Percentiles rank a stretch among this genome's conserved stretches.
These are phyloP conservation scores for Cherax destructor DNA, from an alignment of 1,140 invertebrate genomes.

Conservation along the genomic window DNA sequence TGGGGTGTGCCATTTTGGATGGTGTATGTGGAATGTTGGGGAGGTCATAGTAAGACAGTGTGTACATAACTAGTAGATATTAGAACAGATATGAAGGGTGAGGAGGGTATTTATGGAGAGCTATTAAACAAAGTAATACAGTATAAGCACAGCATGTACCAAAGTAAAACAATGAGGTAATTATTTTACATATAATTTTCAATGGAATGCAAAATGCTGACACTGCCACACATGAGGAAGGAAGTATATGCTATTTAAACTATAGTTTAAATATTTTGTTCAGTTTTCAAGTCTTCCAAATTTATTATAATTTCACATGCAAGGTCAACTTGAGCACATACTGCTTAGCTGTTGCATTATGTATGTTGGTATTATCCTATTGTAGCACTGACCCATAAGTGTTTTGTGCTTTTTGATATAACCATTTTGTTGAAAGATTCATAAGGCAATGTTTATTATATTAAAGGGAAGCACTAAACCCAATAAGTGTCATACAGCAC, in stretches of 20 bases:
- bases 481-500: too few relatives aligned
- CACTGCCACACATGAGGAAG: too few relatives aligned
- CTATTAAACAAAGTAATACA: not conserved
- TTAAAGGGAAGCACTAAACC: too few relatives aligned
- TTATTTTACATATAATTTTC: too few relatives aligned
- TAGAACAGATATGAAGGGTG: not conserved
- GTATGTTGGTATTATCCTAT: too few relatives aligned
- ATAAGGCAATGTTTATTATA: too few relatives aligned
- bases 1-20: conserved; percentile 11
- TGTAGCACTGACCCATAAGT: too few relatives aligned
- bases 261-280: not conserved
- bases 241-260: not conserved
- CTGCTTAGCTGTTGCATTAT: too few relatives aligned
- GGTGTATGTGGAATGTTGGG: not conserved
- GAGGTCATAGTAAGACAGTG: not conserved
- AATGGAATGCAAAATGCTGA: not conserved
- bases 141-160: not conserved
- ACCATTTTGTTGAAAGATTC: too few relatives aligned
- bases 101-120: not conserved
- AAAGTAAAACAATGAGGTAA: not conserved
- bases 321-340: not conserved
- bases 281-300: not conserved
- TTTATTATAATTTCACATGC: not conserved
- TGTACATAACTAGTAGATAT: not conserved
- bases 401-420: too few relatives aligned